Conservation (phyloP, 1,140 invertebrate genomes). For the Battus philenor region DNA sequence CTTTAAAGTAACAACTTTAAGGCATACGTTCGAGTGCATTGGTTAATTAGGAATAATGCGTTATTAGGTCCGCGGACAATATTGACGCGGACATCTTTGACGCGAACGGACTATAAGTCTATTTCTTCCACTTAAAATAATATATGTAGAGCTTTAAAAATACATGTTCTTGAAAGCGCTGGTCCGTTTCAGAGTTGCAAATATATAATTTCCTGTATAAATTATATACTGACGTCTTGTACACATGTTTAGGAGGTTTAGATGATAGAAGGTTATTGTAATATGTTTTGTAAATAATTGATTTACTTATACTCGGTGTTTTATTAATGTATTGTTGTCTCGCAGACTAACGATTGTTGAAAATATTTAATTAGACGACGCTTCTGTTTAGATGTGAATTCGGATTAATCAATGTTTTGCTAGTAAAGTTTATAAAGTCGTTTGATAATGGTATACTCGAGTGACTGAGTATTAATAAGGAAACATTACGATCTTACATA, state of each 20-base stretch:
- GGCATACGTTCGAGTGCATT: too few relatives aligned
- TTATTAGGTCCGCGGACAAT: too few relatives aligned
- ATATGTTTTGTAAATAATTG: constrained; percentile 14
- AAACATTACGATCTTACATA: too few relatives aligned
- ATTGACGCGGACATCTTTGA: too few relatives aligned
- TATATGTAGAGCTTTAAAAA: constrained; percentile 8
- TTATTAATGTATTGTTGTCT: constrained; percentile 11
- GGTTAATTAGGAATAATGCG: too few relatives aligned
- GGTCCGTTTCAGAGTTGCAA: constrained; percentile 11
- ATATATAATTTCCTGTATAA: constrained; percentile 8
- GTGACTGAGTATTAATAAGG: too few relatives aligned
- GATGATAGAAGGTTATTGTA: constrained; percentile 7
- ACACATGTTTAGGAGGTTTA: constrained; percentile 7
- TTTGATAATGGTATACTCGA: constrained; percentile 1
- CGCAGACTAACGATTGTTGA: constrained; percentile 5
- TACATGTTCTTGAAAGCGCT: neutral
- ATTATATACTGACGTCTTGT: constrained; percentile 5
- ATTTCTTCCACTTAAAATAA: too few relatives aligned
- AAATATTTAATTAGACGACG: constrained; percentile 8
- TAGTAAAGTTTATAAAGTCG: constrained; percentile 7
- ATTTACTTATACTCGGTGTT: constrained; percentile 12
- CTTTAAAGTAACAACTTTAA: too few relatives aligned
- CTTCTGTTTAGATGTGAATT: neutral
- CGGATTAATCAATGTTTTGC: constrained; percentile 2
- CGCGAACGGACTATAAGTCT: too few relatives aligned